Evolutionary conservation across 30 jellyfish, hydroid and myxozoan species (phyloP), one percentile per base, ranked within the genome.

Genomic region (Catostylus mosaicus): DNA sequence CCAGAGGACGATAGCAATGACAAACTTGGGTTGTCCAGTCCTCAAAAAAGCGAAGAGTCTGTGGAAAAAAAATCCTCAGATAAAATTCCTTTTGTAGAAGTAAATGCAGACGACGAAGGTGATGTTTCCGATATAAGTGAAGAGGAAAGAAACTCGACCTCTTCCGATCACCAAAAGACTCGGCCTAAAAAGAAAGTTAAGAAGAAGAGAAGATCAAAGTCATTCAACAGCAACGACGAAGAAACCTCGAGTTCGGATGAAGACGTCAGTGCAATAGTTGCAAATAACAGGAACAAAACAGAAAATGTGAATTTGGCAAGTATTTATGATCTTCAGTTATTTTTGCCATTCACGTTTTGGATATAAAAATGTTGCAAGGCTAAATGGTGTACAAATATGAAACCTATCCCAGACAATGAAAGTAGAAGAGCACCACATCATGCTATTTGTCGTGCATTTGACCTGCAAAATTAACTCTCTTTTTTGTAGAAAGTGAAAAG

Each of bases 101-200:
- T 72, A 36, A 84, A 84, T 70, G 85, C 86, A 22, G 93, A 66
- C 33, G 88, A 84, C 0, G 94, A 84, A 12, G 94, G 87, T 47
- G 94, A 84, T 61, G 88, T 72, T 20, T 73, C 94, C 2, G 88
- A 72, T 57, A 84, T 73, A 31, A 84, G 94, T 48, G 94, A 84
- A 52, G 94, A 84, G 51, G 88, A 84, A 14, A 43, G 92, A 33
- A 71, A 64, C 30, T 82, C 92, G 35, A 75, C 50, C 4, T 60
- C 92, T 1, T 45, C 79, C 38, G 82, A 71, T 36, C 70, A 63
- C 34, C 62, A 34, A 27, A 71, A 35, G 36, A 30, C 57, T 7
- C 94, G 94, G 88, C 88, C 94, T 43, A 84, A 84, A 36, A 73
- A 65, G 70, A 84, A 72, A 61, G 88, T 84, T 43, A 84, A 84